phyloP scores from a whole-genome alignment of 2,113 vertebrate species.

The Nipponia nippon region DNA sequence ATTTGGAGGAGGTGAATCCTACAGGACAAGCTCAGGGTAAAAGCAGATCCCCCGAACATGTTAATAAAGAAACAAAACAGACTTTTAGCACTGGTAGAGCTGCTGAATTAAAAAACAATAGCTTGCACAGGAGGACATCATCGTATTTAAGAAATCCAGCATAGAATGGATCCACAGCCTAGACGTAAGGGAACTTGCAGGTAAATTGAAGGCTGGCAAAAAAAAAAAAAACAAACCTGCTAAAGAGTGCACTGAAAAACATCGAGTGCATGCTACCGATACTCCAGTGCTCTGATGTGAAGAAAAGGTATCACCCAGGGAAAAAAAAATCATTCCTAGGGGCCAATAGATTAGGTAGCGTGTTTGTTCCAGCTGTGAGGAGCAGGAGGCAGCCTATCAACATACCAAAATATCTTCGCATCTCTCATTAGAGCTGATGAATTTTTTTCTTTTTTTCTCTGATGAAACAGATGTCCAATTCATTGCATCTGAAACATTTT shows the following conservation, averaged over 20 bases:
- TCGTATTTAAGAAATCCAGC: neutral
- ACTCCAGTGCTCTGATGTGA: conserved; percentile 16
- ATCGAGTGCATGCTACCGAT: neutral
- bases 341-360: neutral
- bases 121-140: neutral
- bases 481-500: conserved; percentile 27
- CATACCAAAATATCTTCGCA: conserved; percentile 40
- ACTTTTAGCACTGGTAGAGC: neutral
- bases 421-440: conserved; percentile 50
- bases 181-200: neutral
- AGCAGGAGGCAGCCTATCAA: conserved; percentile 49
- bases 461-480: conserved; percentile 59
- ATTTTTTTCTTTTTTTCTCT: neutral
- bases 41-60: neutral
- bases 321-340: neutral
- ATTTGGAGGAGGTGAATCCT: neutral
- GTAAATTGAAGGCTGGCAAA: conserved; percentile 23
- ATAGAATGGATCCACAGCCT: neutral
- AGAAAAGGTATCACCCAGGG: conserved; percentile 4
- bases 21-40: neutral
- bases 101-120: neutral
- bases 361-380: conserved; percentile 53
- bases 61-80: neutral
- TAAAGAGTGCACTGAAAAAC: conserved; percentile 11
- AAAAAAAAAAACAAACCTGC: neutral